Evolutionary conservation across 2,888 invertebrate genomes (phyloP), one percentile per base, ranked within the genome.

Genomic region (Cheilosia variabilis): DNA sequence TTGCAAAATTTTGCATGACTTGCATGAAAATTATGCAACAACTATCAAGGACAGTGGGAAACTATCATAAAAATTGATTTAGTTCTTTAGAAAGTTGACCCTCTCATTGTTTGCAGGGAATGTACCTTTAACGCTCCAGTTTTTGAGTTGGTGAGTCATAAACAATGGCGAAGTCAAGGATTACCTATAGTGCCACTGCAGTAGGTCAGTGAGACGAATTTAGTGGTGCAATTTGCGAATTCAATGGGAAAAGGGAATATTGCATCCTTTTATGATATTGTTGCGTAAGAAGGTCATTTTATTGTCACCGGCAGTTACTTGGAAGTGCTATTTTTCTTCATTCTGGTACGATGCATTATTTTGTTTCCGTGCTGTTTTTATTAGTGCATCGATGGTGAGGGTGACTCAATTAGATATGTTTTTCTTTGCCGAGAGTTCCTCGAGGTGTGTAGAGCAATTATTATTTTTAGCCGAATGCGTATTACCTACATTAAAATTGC

Each of bases 161-260:
- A 53, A 53, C 4, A 22, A 24, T 52, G 19, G 15, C 34, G 22
- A 45, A n/a, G 57, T 62, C 68, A 69, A 69, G 77, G 77, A 37
- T 43, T 69, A 27, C 45, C 37, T 37, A 34, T 10, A 37, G 37
- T 60, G 77, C 68, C 45, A 62, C 77, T 47, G 77, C 34, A 62
- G 76, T 52, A 77, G 76, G 68, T 68, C 76, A 77, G 66, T 31
- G 60, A 13, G 13, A 69, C 77, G 53, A 77, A 68, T 76, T 58
- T 6, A 10, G 41, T 58, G 31, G 19, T 72, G 41, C 22, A 13
- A 34, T n/a, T 6, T 60, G 15, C 13, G 31, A 31, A 34, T 13
- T 55, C n/a, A 7, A 31, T 7, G 15, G 31, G 10, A 17, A 53
- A 27, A 50, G 9, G 22, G 2, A 19, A 62, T 41, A 19, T 13